Base-by-base conservation (phyloP, 2,888 invertebrate species). In the Plebejus argus region DNA sequence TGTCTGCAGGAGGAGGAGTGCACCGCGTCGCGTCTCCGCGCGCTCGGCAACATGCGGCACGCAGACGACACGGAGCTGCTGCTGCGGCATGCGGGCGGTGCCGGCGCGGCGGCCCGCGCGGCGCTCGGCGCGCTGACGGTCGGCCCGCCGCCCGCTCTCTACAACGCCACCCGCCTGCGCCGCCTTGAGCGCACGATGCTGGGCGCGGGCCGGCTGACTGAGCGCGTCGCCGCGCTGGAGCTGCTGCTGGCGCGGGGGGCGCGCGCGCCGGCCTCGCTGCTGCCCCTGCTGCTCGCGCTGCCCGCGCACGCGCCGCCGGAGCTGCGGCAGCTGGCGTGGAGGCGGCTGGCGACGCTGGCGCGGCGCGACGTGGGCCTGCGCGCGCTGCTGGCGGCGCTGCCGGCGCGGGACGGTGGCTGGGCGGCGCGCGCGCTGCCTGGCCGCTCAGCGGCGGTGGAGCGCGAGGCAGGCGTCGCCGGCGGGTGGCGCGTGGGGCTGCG, bases 281-380 rank as follows among this genome's bases (percentile, higher is more conserved):
- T 79, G 76, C 80, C 77, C 61, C 76, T 79, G 45, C 61, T 75
- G 39, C 12, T 39, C 1, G 39, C 39, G 33, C 56, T 71, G 39
- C 45, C 49, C 35, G 71, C 79, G 77, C 82, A 76, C 23, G 82
- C 80, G 80, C 79, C 81, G 72, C 80, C 84, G 80, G 83, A 90
- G 86, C 86, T 90, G 86, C 87, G 85, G 20, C 89, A 90, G 79
- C 79, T 89, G 83, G 85, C 88, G 83, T 87, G 89, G 88, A 86
- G 84, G 85, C 86, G 88, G 75, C 80, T 88, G 83, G 82, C 6
- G 18, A 79, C 84, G 83, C 86, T 86, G 33, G 82, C 81, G 12
- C 81, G 58, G 72, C 75, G 28, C 80, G 82, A 81, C 78, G 81
- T 45, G 23, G 70, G 76, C 39, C 79, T 78, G 78, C 78, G 79